Evolutionary conservation across 2,113 vertebrate species (phyloP).

Genomic region (Donacobius atricapilla): DNA sequence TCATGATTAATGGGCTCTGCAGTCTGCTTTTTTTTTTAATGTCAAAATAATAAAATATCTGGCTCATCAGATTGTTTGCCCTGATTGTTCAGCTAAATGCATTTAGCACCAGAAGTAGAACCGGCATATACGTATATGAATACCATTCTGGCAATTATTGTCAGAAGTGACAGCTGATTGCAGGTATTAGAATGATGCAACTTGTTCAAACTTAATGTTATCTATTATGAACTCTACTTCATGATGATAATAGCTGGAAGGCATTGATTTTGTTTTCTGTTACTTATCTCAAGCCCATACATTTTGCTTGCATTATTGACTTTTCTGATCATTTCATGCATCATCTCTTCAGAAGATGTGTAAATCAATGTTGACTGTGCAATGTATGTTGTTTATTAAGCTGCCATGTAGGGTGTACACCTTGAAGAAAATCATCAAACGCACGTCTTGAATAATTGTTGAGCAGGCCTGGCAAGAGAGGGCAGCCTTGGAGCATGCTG

Average conservation of each 20-base stretch:
- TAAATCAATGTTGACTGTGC: slow-evolving; percentile 80
- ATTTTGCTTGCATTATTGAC: slow-evolving; percentile 80
- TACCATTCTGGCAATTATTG: slow-evolving; percentile 61
- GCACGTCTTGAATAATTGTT: slow-evolving; percentile 69
- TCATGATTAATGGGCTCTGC: slow-evolving; percentile 55
- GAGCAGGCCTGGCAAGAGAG: slow-evolving; percentile 73
- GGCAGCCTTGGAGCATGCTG: slow-evolving; percentile 68
- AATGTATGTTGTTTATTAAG: slow-evolving; percentile 77
- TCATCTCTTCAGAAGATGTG: slow-evolving; percentile 78
- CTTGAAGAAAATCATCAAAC: slow-evolving; percentile 71
- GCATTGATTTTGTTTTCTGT: slow-evolving; percentile 81
- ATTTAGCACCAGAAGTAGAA: slow-evolving; percentile 45
- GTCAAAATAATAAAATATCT: slow-evolving; percentile 58
- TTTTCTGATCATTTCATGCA: slow-evolving; percentile 80
- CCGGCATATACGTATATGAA: slow-evolving; percentile 32
- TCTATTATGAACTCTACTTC: slow-evolving; percentile 79
- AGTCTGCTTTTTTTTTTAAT: slow-evolving; percentile 47
- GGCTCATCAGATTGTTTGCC: slow-evolving; percentile 16
- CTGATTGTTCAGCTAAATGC: slow-evolving; percentile 60
- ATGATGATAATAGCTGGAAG: slow-evolving; percentile 79
- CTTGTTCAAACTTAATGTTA: slow-evolving; percentile 79
- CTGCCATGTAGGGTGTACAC: slow-evolving; percentile 65
- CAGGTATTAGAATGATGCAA: slow-evolving; percentile 75
- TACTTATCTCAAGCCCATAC: slow-evolving; percentile 77
- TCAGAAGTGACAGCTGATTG: slow-evolving; percentile 71